Conservation (phyloP, 2,888 invertebrate species). For the Coleophora flavipennella region DNA sequence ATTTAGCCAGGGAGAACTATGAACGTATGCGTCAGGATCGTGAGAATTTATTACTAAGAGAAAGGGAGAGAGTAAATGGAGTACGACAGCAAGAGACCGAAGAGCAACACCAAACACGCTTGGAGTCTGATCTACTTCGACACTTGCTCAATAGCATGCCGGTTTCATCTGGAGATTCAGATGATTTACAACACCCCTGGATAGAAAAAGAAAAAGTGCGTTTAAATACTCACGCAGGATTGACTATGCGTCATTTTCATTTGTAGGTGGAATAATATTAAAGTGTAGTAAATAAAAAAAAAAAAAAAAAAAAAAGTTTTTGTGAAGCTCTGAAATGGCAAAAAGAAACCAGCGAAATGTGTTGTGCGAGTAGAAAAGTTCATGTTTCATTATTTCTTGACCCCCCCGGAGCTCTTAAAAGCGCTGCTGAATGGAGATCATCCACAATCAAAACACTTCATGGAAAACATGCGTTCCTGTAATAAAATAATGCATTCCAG, state of each 20-base stretch:
- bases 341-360: not conserved
- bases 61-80: not conserved
- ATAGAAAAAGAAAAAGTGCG: not conserved
- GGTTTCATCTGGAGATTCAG: not conserved
- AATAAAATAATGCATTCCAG: slow-evolving; percentile 17
- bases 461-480: no score
- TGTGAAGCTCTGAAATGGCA: not conserved
- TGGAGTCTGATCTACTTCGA: not conserved
- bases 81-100: not conserved
- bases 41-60: not conserved
- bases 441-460: no score
- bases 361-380: not conserved
- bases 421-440: no score
- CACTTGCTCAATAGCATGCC: not conserved
- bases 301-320: not conserved
- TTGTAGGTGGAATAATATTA: not conserved
- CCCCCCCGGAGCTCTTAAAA: no score
- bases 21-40: no score
- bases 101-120: not conserved
- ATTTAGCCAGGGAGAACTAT: not conserved
- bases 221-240: not conserved
- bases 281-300: no score
- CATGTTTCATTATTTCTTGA: no score
- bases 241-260: not conserved
- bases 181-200: not conserved